Percentiles rank a stretch among this genome's conserved stretches.
phyloP scores from a whole-genome alignment of 2,888 invertebrate genomes.

The Apotomis capreana region DNA sequence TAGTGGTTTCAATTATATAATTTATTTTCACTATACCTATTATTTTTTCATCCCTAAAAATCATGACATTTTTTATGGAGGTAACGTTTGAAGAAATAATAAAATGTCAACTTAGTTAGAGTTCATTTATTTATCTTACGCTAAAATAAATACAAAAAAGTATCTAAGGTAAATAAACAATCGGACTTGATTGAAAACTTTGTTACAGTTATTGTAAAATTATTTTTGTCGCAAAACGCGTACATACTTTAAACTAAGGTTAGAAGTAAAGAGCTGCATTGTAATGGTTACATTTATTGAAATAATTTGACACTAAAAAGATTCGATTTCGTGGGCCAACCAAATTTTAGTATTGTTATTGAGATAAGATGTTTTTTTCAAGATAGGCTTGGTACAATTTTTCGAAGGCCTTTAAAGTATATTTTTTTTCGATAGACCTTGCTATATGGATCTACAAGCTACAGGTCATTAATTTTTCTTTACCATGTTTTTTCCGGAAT shows the following conservation, averaged over 20 bases:
- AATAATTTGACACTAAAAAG: not conserved
- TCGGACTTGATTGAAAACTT: slow-evolving; percentile 12
- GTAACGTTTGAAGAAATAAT: not conserved
- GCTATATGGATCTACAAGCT: too few species aligned
- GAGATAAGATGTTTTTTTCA: too few species aligned
- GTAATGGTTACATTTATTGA: not conserved
- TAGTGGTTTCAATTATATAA: too few species aligned
- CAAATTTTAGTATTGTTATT: too few species aligned
- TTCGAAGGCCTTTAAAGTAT: too few species aligned
- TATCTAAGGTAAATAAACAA: slow-evolving; percentile 7
- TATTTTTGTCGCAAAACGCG: slow-evolving; percentile 3
- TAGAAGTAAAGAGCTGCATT: too few species aligned
- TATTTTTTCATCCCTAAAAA: too few species aligned
- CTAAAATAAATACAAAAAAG: slow-evolving; percentile 35
- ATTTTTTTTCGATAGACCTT: too few species aligned
- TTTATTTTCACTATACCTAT: too few species aligned
- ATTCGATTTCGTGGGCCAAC: not conserved
- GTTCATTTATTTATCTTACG: slow-evolving; percentile 24
- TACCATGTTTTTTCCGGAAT: too few species aligned
- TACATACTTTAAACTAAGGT: not conserved
- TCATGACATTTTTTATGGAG: not conserved
- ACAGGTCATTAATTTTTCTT: too few species aligned
- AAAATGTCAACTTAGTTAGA: not conserved
- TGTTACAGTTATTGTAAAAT: not conserved
- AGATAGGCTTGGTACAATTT: too few species aligned